Percentiles rank a stretch among this genome's conserved stretches.
Evolutionary conservation across 2,888 invertebrate species (phyloP).

Genomic region (Rhamphomyia laevipes): DNA sequence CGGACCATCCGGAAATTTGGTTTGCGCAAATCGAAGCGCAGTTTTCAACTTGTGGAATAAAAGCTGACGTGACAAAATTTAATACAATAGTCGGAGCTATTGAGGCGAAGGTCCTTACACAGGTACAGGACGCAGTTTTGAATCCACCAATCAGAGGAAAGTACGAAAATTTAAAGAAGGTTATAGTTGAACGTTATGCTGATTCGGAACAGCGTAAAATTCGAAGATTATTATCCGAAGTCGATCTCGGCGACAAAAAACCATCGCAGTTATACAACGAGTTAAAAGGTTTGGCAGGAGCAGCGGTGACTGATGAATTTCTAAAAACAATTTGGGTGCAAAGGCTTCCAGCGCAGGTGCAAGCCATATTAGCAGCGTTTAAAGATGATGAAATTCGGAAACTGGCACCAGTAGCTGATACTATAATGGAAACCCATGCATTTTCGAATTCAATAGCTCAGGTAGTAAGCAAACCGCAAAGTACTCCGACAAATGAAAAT

Average conservation of each 20-base stretch:
- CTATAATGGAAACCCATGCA: slow-evolving; percentile 4
- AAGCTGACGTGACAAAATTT: slow-evolving; percentile 17
- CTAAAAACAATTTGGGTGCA: slow-evolving; percentile 10
- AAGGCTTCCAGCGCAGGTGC: slow-evolving; percentile 5
- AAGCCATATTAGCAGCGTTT: slow-evolving; percentile 10
- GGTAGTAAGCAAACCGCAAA: background rate
- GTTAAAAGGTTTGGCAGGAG: slow-evolving; percentile 8
- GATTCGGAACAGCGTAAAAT: slow-evolving; percentile 15
- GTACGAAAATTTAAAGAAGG: slow-evolving; percentile 12
- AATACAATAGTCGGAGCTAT: slow-evolving; percentile 16
- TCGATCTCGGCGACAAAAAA: slow-evolving; percentile 13
- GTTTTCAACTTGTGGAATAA: slow-evolving; percentile 17
- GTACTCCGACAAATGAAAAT: background rate
- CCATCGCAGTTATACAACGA: slow-evolving; percentile 15
- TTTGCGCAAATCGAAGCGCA: slow-evolving; percentile 21
- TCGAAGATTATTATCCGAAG: slow-evolving; percentile 10
- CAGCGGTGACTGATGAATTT: slow-evolving; percentile 7
- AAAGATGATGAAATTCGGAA: no score
- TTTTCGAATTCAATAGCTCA: background rate
- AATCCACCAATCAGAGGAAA: slow-evolving; percentile 14
- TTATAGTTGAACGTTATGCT: slow-evolving; percentile 12
- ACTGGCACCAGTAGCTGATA: no score
- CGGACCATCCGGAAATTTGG: slow-evolving; percentile 21
- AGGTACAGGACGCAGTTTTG: slow-evolving; percentile 14
- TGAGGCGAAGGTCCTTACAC: slow-evolving; percentile 14